A percentile compares a stretch with the other conserved stretches of the same genome.
These are phyloP conservation scores for Brenthis daphne DNA, from an alignment of 2,888 invertebrate genomes.

Conservation along the genomic window DNA sequence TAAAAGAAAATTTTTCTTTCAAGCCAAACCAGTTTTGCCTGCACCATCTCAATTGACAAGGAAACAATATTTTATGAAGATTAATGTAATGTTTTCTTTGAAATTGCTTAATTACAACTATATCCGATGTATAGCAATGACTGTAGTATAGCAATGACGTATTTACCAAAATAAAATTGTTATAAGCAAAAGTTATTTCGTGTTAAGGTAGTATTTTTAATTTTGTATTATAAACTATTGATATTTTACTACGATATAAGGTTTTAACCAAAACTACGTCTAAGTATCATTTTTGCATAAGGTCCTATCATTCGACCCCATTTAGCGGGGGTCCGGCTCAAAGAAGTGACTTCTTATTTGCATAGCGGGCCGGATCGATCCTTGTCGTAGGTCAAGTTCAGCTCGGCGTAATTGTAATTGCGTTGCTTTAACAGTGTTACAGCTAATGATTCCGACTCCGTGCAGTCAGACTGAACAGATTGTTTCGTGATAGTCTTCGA, in stretches of 20 bases:
- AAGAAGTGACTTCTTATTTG: slow-evolving; percentile 73
- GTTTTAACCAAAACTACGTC: background rate
- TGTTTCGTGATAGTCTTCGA: slow-evolving; percentile 12
- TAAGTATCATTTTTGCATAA: slow-evolving; percentile 18
- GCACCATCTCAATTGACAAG: slow-evolving; percentile 9
- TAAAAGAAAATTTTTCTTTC: slow-evolving; percentile 35
- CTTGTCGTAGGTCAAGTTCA: slow-evolving; percentile 77
- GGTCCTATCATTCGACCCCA: slow-evolving; percentile 36
- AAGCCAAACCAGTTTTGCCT: slow-evolving; percentile 34
- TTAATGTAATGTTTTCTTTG: slow-evolving; percentile 1
- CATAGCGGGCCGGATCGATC: slow-evolving; percentile 73
- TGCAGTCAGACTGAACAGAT: slow-evolving; percentile 33
- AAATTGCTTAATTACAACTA: too few species aligned
- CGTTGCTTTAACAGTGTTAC: slow-evolving; percentile 67
- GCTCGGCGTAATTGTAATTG: slow-evolving; percentile 70
- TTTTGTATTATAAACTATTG: too few species aligned
- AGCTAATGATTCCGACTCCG: slow-evolving; percentile 55
- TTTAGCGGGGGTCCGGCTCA: slow-evolving; percentile 43
- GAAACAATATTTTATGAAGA: slow-evolving; percentile 33
- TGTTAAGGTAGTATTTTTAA: too few species aligned
- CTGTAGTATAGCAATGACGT: too few species aligned
- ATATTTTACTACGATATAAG: too few species aligned
- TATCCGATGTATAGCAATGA: too few species aligned
- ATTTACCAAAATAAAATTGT: too few species aligned
- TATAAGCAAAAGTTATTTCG: too few species aligned